Percentiles rank a stretch among this genome's conserved stretches.
phyloP scores from a whole-genome alignment of 2,888 invertebrate species.

The Diarsia brunnea region DNA sequence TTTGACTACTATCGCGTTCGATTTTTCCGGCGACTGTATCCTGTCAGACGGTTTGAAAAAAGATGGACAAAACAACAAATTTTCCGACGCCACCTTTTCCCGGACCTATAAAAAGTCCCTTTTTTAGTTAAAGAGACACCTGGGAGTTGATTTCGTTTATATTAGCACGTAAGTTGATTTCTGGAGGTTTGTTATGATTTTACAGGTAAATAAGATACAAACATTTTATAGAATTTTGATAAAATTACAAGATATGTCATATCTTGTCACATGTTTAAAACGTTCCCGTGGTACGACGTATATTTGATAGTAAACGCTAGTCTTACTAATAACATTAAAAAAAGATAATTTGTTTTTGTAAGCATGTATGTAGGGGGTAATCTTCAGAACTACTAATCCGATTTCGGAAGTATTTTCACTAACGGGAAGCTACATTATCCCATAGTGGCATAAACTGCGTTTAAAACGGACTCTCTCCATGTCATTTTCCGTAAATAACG shows the following conservation, averaged over 20 bases:
- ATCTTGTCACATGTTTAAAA: neutral
- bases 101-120: neutral
- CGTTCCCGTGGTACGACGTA: no score
- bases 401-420: no score
- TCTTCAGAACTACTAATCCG: no score
- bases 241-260: neutral
- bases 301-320: no score
- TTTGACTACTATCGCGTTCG: conserved; percentile 2
- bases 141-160: neutral
- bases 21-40: conserved; percentile 15
- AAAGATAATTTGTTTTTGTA: no score
- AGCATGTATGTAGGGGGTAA: no score
- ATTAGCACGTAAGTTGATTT: neutral
- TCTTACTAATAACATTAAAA: no score
- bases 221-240: neutral
- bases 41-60: conserved; percentile 29
- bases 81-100: neutral
- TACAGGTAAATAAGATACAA: no score
- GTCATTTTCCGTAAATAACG: neutral
- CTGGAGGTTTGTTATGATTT: no score
- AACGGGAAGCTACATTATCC: no score
- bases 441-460: no score
- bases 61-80: conserved; percentile 3
- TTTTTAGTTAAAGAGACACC: neutral
- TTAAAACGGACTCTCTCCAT: neutral